phyloP scores from a whole-genome alignment of 1,140 invertebrate genomes.

The Anagrus nilaparvatae region DNA sequence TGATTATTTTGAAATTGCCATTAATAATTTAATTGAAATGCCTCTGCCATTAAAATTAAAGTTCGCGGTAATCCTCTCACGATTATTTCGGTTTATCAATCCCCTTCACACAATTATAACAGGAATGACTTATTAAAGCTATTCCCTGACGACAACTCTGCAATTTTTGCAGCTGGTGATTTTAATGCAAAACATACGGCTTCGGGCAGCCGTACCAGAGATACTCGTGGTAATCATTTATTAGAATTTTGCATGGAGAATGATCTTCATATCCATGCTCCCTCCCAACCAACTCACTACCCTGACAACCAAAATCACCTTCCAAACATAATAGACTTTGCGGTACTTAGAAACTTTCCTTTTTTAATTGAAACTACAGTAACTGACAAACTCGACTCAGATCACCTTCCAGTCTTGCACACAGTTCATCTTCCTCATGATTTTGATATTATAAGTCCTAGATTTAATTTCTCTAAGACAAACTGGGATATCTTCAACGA shows the following conservation, averaged over 20 bases:
- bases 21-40: neutral
- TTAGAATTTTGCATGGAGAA: neutral
- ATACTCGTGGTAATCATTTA: neutral
- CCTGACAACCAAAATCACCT: neutral
- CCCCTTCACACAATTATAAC: neutral
- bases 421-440: neutral
- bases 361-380: neutral
- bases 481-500: neutral
- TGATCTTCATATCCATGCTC: neutral
- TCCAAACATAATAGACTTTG: neutral
- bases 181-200: neutral
- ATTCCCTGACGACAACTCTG: neutral
- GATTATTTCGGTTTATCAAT: neutral
- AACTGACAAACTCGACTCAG: neutral
- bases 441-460: neutral
- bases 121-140: slow-evolving; percentile 1
- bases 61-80: neutral
- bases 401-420: neutral
- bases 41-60: slow-evolving; percentile 3
- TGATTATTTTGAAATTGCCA: neutral
- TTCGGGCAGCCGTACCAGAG: neutral
- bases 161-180: neutral
- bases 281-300: neutral
- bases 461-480: neutral
- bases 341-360: neutral